Evolutionary conservation across 2,888 invertebrate genomes (phyloP), one percentile per base, ranked within the genome.

Genomic region (Limnephilus marmoratus): DNA sequence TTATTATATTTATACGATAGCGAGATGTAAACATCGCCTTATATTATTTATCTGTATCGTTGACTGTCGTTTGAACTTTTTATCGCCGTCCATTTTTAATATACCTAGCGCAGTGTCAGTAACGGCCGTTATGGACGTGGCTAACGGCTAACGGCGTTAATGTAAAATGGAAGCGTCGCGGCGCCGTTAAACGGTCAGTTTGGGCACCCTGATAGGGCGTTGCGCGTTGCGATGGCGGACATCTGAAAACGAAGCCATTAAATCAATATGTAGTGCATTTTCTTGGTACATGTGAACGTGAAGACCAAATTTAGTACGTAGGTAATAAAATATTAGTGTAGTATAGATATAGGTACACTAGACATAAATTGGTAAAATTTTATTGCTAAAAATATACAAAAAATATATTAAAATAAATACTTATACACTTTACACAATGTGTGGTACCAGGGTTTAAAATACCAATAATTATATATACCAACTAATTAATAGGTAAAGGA

Each of bases 11-110:
- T 7, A 24, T 24, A n/a, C 24, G 68, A 9, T 68, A 68, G 4
- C 7, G 24, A 9, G 7, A 68, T 83, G 24, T 37, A 37, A 83
- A 83, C 83, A 41, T 24, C 11, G 37, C 83, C n/a, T 83, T 37
- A 83, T 12, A 18, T 34, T 37, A 83, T 41, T 83, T 53, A 88
- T 68, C 68, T 53, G 68, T 68, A 68, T 68, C 88, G 86, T 45
- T 86, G 45, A 29, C 86, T 37, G 81, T 85, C 92, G 81, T 92
- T 91, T 85, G 91, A 90, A 80, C 89, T 92, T 92, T 91, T 92
- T 92, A 92, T 91, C 92, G 91, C 86, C 92, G 92, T 90, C 92
- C 92, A 87, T 92, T 92, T 92, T 92, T 92, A 92, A 92, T 92
- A 92, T 92, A 68, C 68, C 68, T 68, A 92, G 91, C 91, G 91